phyloP scores from a whole-genome alignment of 2,797 vertebrate species.

The Sebastes vulpes region DNA sequence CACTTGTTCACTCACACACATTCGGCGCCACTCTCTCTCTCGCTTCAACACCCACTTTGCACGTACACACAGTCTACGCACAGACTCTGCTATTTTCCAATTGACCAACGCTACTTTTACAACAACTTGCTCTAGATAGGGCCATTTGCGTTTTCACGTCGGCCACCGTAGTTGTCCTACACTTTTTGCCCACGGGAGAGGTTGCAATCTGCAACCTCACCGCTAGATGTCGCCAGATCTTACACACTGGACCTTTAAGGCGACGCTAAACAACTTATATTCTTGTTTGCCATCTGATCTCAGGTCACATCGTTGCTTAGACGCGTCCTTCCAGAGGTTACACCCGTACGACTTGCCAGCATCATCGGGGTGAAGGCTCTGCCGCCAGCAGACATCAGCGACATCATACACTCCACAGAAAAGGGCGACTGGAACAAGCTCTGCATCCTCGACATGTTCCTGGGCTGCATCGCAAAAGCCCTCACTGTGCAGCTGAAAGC shows the following conservation, averaged over 20 bases:
- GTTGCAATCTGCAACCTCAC: too few relatives aligned
- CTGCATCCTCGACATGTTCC: slow-evolving; percentile 98
- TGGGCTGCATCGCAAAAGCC: slow-evolving; percentile 98
- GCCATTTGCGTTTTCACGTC: too few relatives aligned
- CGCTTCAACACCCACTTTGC: too few relatives aligned
- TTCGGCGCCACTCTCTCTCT: too few relatives aligned
- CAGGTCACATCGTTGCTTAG: slow-evolving; percentile 97
- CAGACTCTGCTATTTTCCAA: too few relatives aligned
- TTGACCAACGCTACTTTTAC: too few relatives aligned
- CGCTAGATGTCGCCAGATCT: too few relatives aligned
- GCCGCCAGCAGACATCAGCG: slow-evolving; percentile 98
- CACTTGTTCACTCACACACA: too few relatives aligned
- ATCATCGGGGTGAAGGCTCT: slow-evolving; percentile 98
- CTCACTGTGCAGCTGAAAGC: slow-evolving; percentile 99
- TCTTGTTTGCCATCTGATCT: neutral
- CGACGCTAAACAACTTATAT: neutral
- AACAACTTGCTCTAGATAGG: too few relatives aligned
- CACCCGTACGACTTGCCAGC: slow-evolving; percentile 95
- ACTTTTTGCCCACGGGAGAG: too few relatives aligned
- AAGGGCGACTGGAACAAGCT: slow-evolving; percentile 99
- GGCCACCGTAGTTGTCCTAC: too few relatives aligned
- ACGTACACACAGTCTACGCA: too few relatives aligned
- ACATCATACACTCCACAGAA: slow-evolving; percentile 99
- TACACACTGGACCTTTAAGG: neutral
- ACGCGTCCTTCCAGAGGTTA: slow-evolving; percentile 97